Conservation (phyloP, 2,888 invertebrate genomes). For the Flexamia atlantica region DNA sequence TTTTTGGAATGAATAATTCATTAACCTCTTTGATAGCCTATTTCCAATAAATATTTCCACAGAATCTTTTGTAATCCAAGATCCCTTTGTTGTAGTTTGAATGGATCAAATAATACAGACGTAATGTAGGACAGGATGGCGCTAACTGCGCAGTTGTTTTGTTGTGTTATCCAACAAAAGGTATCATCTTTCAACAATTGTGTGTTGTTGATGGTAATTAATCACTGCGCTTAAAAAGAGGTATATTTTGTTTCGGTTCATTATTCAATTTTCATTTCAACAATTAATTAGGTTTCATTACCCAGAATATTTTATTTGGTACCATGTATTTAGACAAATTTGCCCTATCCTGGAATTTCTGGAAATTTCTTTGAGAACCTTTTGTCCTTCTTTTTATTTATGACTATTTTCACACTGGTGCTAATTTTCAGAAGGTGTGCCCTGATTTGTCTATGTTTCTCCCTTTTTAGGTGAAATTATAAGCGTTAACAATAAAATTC, state of each 20-base stretch:
- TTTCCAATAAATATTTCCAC: neutral
- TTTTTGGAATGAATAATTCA: no score
- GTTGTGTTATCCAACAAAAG: conserved; percentile 12
- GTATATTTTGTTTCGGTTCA: conserved; percentile 15
- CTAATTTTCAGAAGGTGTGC: neutral
- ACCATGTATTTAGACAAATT: no score
- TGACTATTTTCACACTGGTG: no score
- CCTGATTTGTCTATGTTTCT: conserved; percentile 4
- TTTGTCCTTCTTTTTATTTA: no score
- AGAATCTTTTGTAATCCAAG: neutral
- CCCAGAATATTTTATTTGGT: neutral
- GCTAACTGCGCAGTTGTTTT: conserved; percentile 2
- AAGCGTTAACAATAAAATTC: conserved; percentile 45
- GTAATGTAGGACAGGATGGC: neutral
- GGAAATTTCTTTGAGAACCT: no score
- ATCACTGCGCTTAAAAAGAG: neutral
- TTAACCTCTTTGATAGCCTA: no score
- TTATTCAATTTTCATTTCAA: neutral
- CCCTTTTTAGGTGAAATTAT: conserved; percentile 43
- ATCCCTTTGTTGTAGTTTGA: neutral
- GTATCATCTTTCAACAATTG: conserved; percentile 30
- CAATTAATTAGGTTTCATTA: no score
- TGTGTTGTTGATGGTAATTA: neutral
- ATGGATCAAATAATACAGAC: neutral
- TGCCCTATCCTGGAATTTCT: no score